Evolutionary conservation across 2,797 vertebrate genomes (phyloP), one percentile per base, ranked within the genome.

Genomic region (Catamblyrhynchus diadema): DNA sequence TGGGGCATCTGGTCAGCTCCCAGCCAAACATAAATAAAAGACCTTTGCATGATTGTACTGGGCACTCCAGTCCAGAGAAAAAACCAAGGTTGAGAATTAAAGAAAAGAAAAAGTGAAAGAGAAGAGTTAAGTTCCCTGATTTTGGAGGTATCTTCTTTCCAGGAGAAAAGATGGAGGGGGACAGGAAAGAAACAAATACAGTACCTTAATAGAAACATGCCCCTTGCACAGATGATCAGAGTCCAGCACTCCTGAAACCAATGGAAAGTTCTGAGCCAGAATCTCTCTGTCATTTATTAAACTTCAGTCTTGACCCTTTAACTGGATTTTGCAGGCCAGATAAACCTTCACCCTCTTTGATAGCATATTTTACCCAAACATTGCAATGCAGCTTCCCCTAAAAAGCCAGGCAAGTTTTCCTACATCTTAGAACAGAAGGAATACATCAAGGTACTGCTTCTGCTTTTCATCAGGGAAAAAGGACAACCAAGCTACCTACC

Each of bases 1-100:
- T 79, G n/a, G 91, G 94, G 96, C 96, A 97, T 97, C 95, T 97
- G 95, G 95, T 96, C 91, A 96, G 66, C 89, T 94, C 82, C 87
- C 66, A 96, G 87, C 66, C 80, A 86, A 95, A 96, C 48, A 80
- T 79, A 93, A 96, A 96, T 95, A 95, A 90, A 94, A 95, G 95
- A 90, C 87, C 51, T 94, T 90, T 84, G 56, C 77, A 1, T 70
- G 37, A 93, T 88, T 93, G 79, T 81, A 75, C 70, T 0, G 0
- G 75, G 56, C 51, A 72, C 88, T 88, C 77, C 45, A 3, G 59
- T 81, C 51, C 51, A 79, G 62, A 86, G 81, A 78, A 85, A 84
- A 89, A 84, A 37, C 4, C 20, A 77, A 90, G 12, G 8, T 72
- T 90, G 20, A 15, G 17, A 90, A 33, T 32, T 65, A 81, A 74